These are phyloP conservation scores for Rhyacophila evoluta DNA, from an alignment of 2,888 invertebrate genomes.

Conservation along the genomic window DNA sequence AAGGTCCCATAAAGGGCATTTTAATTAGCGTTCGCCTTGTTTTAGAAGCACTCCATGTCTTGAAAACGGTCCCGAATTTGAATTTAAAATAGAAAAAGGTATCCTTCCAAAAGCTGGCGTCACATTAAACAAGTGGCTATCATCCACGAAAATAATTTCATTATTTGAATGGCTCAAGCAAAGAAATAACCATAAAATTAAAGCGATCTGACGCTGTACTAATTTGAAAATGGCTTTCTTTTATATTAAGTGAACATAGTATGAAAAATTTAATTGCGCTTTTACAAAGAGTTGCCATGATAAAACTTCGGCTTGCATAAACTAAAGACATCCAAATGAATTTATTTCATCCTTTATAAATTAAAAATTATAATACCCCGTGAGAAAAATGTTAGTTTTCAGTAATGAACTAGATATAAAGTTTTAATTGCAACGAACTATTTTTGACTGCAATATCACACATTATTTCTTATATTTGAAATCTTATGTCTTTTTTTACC, in stretches of 20 bases:
- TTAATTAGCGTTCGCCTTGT: constrained; percentile 20
- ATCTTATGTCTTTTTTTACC: too few relatives aligned
- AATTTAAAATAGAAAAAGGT: constrained; percentile 29
- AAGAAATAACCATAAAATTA: constrained; percentile 10
- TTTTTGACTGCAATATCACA: too few relatives aligned
- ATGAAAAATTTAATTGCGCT: constrained; percentile 8
- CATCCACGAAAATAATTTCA: constrained; percentile 4
- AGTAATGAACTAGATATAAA: neutral
- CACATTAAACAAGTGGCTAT: constrained; percentile 16
- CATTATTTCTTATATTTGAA: too few relatives aligned
- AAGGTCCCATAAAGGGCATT: constrained; percentile 16
- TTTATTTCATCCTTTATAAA: neutral
- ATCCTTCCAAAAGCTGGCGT: constrained; percentile 4
- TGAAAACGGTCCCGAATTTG: constrained; percentile 12
- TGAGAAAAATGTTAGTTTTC: neutral
- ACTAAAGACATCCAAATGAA: neutral
- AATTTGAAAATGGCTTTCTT: constrained; percentile 15
- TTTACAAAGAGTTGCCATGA: neutral
- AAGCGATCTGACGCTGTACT: constrained; percentile 7
- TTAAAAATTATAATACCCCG: neutral
- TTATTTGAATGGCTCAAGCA: constrained; percentile 16
- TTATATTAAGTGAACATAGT: neutral
- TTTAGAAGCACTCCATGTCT: constrained; percentile 19
- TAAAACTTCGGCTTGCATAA: neutral
- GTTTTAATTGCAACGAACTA: too few relatives aligned